Evolutionary conservation across 2,888 invertebrate genomes (phyloP), one percentile per base, ranked within the genome.

Genomic region (Agrochola circellaris): DNA sequence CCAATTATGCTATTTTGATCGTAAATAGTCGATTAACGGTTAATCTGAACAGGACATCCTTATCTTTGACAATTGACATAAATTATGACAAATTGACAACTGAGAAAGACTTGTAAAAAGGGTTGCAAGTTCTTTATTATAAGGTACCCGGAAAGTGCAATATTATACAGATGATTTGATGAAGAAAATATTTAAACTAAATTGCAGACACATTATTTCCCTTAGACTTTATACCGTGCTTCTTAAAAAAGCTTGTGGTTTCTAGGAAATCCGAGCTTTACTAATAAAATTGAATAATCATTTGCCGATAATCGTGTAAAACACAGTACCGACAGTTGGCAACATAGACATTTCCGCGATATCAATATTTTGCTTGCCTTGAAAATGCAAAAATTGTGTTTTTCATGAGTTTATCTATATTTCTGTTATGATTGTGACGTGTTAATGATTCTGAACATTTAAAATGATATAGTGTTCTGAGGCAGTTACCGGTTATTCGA

Each of bases 341-440:
- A 76, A 62, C 30, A 75, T 2, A 42, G 6, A 20, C 15, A 34
- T n/a, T 23, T 38, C 11, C 1, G 17, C 23, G 17, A 26, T 38
- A 7, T 20, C 60, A 75, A 75, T 61, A 51, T 51, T 75, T 60
- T 60, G 48, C 61, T 60, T 51, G 30, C 30, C 4, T 61, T 61
- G 51, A 60, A 15, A 45, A 77, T 30, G n/a, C 9, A 26, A n/a
- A 26, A 42, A 26, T 17, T 30, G 13, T 64, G 13, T 34, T 45
- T n/a, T 61, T 23, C 7, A 26, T 7, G 23, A 42, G 8, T n/a
- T 26, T 20, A n/a, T 26, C 2, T 45, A 26, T 30, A 54, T 23
- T 17, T 62, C 20, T 70, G 20, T 51, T 45, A 30, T 15, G 23
- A 38, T 38, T 38, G 42, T 30, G 11, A n/a, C 0, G 15, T 64